Evolutionary conservation across 2,888 invertebrate genomes (phyloP), one percentile per base, ranked within the genome.

Genomic region (Ethmia dodecea): DNA sequence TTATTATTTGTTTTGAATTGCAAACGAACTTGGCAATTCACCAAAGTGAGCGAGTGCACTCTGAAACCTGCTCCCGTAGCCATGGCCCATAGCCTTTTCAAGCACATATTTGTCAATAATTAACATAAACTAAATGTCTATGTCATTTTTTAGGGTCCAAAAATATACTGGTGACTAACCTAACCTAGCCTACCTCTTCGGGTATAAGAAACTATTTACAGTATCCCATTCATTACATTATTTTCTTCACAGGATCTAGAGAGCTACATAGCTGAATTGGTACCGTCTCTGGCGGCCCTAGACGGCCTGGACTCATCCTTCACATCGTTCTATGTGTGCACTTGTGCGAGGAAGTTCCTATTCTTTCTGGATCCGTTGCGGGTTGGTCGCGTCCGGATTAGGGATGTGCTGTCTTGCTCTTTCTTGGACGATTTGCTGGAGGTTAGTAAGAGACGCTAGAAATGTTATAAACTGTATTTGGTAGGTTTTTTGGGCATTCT

Each of bases 241-340:
- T 13, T 28, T 3, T 8, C 4, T 6, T 3, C 10, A 1, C 81
- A 96, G 93, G 97, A 98, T 67, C 81, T 99, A 53, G 98, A 98
- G 71, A 96, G 94, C 71, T 99, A 98, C 66, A 97, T 98, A 52
- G 89, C 93, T 10, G 98, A 98, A 62, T 83, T 98, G 35, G 94
- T 98, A 34, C 98, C 98, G 0, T 96, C 97, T 0, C 76, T 98
- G 24, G 93, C 95, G 0, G 97, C 97, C 35, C 79, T 98, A 3
- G 94, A 96, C 65, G 95, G 96, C 0, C 76, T 98, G 33, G 96
- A 97, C 72, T 93, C 94, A 20, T 96, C 97, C 0, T 98, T 98
- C 79, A 95, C 96, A 58, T 95, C 94, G 8, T 98, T 98, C 86
- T 99, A 98, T 69, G 94, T 97, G 12, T 98, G 98, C 67, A 97